phyloP scores from a whole-genome alignment of 2,113 vertebrate genomes.

The Corvus cornix region DNA sequence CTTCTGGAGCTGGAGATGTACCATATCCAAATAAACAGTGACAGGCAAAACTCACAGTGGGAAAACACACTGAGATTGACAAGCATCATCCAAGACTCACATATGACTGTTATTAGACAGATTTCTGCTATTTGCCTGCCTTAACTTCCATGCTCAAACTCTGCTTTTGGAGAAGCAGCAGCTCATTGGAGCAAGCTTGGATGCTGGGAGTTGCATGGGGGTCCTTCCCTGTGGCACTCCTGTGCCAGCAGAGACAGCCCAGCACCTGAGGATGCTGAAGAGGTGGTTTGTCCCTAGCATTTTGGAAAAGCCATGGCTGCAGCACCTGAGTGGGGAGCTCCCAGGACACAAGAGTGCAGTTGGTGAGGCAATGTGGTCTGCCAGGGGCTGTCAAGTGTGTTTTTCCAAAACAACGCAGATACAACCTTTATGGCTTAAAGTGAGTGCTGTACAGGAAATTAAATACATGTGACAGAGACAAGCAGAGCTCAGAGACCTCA shows the following conservation, averaged over 20 bases:
- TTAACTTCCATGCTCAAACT: neutral
- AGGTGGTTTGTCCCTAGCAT: neutral
- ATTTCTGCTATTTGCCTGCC: neutral
- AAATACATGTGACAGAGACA: constrained; percentile 42
- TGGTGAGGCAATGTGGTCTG: neutral
- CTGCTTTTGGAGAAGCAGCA: neutral
- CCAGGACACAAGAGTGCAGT: neutral
- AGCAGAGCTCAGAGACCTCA: neutral
- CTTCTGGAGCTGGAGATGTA: neutral
- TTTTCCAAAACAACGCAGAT: neutral
- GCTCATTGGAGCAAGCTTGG: neutral
- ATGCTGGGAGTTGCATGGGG: neutral
- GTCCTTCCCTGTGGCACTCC: neutral
- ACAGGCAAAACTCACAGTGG: neutral
- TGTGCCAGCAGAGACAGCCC: neutral
- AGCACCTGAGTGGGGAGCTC: neutral
- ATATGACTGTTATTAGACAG: neutral
- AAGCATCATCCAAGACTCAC: neutral
- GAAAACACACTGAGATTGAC: neutral
- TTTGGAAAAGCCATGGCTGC: neutral
- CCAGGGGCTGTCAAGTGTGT: neutral
- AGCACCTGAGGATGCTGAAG: neutral
- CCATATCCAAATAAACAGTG: neutral
- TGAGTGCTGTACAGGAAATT: constrained; percentile 23
- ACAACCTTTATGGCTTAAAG: neutral